Conservation (phyloP, 1,140 invertebrate species). For the Myzus persicae region DNA sequence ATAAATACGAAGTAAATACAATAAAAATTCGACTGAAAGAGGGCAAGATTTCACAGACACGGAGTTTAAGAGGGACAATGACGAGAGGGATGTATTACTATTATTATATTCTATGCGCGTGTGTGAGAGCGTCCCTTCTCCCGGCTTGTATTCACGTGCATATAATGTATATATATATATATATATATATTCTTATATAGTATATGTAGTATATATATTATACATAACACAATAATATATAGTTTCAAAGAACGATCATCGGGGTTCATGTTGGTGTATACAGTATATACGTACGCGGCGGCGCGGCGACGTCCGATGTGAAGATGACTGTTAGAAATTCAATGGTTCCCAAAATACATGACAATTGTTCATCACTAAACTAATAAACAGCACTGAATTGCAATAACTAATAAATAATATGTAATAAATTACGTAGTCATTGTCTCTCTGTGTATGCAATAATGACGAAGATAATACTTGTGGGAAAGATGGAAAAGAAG, state of each 20-base stretch:
- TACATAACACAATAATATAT: not conserved
- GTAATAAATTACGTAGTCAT: too few species aligned
- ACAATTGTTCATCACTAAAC: not conserved
- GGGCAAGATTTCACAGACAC: constrained; percentile 39
- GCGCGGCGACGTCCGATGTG: not conserved
- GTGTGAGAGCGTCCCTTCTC: not conserved
- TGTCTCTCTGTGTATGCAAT: too few species aligned
- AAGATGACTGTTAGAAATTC: not conserved
- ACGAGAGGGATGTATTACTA: not conserved
- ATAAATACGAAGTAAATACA: not conserved
- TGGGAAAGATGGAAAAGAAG: too few species aligned
- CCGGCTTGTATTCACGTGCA: not conserved
- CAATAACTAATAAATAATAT: not conserved
- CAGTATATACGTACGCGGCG: not conserved
- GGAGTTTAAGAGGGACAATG: constrained; percentile 10
- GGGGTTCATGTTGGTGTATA: not conserved
- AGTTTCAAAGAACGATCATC: constrained; percentile 14
- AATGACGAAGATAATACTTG: too few species aligned
- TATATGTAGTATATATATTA: not conserved
- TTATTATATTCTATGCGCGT: not conserved
- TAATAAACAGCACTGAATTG: not conserved
- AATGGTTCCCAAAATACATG: not conserved
- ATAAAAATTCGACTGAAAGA: constrained; percentile 2
- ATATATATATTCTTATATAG: not conserved
- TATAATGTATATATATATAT: not conserved